Percentiles rank a stretch among this genome's conserved stretches.
Conservation (phyloP, 2,113 vertebrate genomes). For the Cyrtonyx montezumae region DNA sequence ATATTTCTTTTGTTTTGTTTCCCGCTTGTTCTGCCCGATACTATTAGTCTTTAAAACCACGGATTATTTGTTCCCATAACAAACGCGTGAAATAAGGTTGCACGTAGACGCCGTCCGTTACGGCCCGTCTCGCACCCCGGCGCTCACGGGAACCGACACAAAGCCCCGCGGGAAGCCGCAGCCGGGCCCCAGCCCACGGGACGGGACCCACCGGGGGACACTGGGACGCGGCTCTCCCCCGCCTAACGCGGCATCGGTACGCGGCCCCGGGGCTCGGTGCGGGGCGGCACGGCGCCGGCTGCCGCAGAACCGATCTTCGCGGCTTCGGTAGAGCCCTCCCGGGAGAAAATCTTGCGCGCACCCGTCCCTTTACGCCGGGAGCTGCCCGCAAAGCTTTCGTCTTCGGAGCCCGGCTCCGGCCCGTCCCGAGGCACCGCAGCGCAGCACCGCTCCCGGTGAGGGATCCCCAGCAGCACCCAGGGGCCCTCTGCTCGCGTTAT, state of each 20-base stretch:
- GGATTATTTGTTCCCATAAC: neutral
- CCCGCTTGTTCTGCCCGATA: rapidly evolving
- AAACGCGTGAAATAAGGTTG: neutral
- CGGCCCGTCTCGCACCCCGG: neutral
- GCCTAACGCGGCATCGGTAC: no score
- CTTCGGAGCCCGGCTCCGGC: neutral
- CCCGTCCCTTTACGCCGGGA: neutral
- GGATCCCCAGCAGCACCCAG: neutral
- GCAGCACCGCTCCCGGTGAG: neutral
- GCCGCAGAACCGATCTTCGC: no score
- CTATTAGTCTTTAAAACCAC: neutral
- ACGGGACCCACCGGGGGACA: no score
- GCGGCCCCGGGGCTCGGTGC: no score
- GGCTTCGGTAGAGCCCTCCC: no score
- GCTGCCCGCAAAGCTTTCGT: neutral
- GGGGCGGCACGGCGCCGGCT: neutral
- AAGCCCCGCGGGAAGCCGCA: neutral
- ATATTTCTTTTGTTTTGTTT: neutral
- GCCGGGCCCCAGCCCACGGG: no score
- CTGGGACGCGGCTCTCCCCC: no score
- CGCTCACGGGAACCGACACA: neutral
- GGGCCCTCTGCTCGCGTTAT: neutral
- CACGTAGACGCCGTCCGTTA: neutral
- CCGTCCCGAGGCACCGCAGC: neutral
- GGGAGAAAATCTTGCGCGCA: rapidly evolving